These are phyloP conservation scores for Lapara coniferarum DNA, from an alignment of 2,888 invertebrate species.

Conservation along the genomic window DNA sequence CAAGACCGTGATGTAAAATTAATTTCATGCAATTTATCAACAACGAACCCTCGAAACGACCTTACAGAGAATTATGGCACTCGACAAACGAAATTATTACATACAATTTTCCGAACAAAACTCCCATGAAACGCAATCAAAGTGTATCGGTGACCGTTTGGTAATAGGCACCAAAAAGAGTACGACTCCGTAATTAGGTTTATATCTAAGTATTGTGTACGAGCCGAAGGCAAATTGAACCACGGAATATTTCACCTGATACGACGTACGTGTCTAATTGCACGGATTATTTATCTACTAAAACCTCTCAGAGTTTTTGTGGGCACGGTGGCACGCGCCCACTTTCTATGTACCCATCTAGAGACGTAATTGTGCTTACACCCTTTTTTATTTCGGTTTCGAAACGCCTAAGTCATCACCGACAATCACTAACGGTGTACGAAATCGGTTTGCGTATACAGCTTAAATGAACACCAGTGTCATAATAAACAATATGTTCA, in stretches of 20 bases:
- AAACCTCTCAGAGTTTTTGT: slow-evolving; percentile 70
- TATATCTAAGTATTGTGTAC: slow-evolving; percentile 64
- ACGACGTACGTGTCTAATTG: slow-evolving; percentile 77
- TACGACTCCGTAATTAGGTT: slow-evolving; percentile 68
- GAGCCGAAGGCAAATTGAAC: slow-evolving; percentile 69
- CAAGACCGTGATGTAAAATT: slow-evolving; percentile 26
- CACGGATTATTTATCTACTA: slow-evolving; percentile 76
- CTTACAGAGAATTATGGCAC: slow-evolving; percentile 27
- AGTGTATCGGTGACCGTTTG: slow-evolving; percentile 42
- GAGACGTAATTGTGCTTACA: slow-evolving; percentile 73
- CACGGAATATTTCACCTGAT: slow-evolving; percentile 76
- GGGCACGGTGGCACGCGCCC: slow-evolving; percentile 70
- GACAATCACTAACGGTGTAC: slow-evolving; percentile 66
- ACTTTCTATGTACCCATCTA: slow-evolving; percentile 72
- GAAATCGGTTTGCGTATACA: slow-evolving; percentile 44
- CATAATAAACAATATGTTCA: slow-evolving; percentile 31
- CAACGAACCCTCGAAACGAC: slow-evolving; percentile 25
- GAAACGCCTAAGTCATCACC: slow-evolving; percentile 69
- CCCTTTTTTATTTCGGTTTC: slow-evolving; percentile 68
- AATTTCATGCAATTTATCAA: slow-evolving; percentile 37
- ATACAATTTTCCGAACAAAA: slow-evolving; percentile 28
- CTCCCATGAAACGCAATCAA: slow-evolving; percentile 28
- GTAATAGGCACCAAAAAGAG: slow-evolving; percentile 59
- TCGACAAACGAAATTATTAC: slow-evolving; percentile 30
- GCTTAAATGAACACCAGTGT: slow-evolving; percentile 30